Conservation (phyloP, 2,113 vertebrate species). For the Epinephelus lanceolatus region DNA sequence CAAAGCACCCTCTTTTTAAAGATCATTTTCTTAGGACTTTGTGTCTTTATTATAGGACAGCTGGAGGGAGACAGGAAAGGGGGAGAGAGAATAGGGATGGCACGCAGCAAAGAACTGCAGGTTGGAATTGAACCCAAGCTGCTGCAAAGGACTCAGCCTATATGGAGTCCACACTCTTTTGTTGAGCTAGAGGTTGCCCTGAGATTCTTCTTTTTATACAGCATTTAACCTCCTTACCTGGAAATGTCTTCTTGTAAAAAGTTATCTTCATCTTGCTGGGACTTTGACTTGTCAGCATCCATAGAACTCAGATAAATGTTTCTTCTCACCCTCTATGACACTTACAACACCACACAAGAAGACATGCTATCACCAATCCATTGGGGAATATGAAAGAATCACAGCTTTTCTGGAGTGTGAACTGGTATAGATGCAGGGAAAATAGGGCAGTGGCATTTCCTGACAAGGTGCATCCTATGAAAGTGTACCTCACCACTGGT, state of each 20-base stretch:
- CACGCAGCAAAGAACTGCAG: no score
- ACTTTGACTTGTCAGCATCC: neutral
- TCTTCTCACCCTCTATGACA: conserved; percentile 6
- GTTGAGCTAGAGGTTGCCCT: no score
- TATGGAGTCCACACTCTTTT: no score
- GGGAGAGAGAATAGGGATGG: no score
- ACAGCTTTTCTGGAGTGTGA: conserved; percentile 40
- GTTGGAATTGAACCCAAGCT: no score
- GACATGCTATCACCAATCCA: conserved; percentile 23
- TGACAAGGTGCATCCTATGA: conserved; percentile 13
- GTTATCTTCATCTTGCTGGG: neutral
- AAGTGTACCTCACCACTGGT: neutral
- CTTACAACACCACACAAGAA: conserved; percentile 30
- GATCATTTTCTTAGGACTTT: no score
- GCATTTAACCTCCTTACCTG: neutral
- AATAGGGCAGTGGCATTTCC: conserved; percentile 18
- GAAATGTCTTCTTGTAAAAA: neutral
- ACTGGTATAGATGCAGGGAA: conserved; percentile 6
- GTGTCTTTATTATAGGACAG: no score
- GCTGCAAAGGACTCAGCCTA: no score
- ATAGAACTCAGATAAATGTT: neutral
- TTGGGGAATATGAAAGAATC: conserved; percentile 16
- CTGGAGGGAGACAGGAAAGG: no score
- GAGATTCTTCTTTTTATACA: neutral
- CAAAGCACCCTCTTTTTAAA: neutral